Evolutionary conservation across 2,113 vertebrate genomes (phyloP).

Genomic region (Junco hyemalis): DNA sequence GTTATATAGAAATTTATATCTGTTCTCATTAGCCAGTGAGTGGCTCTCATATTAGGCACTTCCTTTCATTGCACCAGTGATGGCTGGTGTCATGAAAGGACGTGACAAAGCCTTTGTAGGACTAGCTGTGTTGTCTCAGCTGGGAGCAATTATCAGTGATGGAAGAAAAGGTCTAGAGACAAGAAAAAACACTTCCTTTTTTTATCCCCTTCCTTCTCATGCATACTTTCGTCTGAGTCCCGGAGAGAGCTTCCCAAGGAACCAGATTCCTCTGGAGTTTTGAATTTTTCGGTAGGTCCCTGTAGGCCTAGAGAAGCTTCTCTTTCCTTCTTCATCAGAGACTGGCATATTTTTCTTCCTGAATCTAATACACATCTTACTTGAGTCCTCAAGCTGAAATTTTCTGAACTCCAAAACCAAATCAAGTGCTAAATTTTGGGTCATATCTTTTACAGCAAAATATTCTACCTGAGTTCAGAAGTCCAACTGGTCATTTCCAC

Average conservation of each 20-base stretch:
- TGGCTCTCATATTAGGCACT: neutral
- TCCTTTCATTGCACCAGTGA: neutral
- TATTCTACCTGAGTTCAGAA: neutral
- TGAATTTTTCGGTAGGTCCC: neutral
- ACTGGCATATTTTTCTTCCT: neutral
- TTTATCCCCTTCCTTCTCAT: neutral
- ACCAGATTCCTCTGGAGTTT: neutral
- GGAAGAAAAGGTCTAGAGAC: neutral
- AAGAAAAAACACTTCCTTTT: neutral
- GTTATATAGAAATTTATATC: neutral
- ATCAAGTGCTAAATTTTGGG: constrained; percentile 4
- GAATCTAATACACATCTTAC: neutral
- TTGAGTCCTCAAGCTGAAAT: neutral
- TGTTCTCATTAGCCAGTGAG: neutral
- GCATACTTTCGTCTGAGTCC: neutral
- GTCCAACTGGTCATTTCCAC: neutral
- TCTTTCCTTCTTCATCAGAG: neutral
- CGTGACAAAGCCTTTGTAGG: neutral
- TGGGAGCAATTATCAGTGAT: neutral
- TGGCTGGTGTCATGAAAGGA: neutral
- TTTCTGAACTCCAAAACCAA: constrained; percentile 22
- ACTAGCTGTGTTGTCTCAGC: neutral
- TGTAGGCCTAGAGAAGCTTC: neutral
- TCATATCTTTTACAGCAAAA: neutral
- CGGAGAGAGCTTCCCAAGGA: neutral